Evolutionary conservation across 1,140 invertebrate genomes (phyloP).

Genomic region (Aplysia californica): DNA sequence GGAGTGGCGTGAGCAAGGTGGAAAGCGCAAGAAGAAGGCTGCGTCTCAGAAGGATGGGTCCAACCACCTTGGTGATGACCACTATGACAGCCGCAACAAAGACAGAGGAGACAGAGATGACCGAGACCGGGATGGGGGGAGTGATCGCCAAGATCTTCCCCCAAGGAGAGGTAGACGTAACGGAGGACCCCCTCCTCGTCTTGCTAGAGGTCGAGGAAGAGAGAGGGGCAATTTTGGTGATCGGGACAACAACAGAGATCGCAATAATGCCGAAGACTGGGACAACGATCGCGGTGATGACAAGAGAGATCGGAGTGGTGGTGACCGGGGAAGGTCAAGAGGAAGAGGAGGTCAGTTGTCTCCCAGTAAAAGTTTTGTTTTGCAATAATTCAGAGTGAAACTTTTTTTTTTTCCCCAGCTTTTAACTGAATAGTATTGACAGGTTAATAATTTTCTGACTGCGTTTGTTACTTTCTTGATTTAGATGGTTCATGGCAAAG

Average conservation of each 20-base stretch:
- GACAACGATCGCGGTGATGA: conserved; percentile 26
- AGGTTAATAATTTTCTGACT: no score
- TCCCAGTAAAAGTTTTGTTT: no score
- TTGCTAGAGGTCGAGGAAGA: conserved; percentile 50
- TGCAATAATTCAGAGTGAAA: no score
- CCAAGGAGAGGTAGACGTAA: conserved; percentile 42
- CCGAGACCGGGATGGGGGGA: conserved; percentile 26
- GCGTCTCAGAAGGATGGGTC: conserved; percentile 10
- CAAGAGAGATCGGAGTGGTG: conserved; percentile 57
- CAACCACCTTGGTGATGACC: conserved; percentile 5
- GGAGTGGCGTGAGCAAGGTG: conserved; percentile 26
- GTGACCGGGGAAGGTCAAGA: conserved; percentile 69
- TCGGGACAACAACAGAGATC: conserved; percentile 27
- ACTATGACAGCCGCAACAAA: conserved; percentile 46
- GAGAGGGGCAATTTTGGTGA: conserved; percentile 52
- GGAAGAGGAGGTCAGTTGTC: conserved; percentile 58
- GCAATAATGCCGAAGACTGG: conserved; percentile 31
- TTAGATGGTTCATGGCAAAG: no score
- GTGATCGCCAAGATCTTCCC: conserved; percentile 13
- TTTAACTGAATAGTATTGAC: no score
- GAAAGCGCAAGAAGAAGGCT: conserved; percentile 20
- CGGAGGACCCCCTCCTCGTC: conserved; percentile 46
- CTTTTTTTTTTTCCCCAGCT: no score
- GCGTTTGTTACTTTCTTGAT: no score
- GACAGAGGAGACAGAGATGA: conserved; percentile 30